These are phyloP conservation scores for Drosophila picticornis DNA, from an alignment of 2,888 invertebrate species.

Conservation along the genomic window DNA sequence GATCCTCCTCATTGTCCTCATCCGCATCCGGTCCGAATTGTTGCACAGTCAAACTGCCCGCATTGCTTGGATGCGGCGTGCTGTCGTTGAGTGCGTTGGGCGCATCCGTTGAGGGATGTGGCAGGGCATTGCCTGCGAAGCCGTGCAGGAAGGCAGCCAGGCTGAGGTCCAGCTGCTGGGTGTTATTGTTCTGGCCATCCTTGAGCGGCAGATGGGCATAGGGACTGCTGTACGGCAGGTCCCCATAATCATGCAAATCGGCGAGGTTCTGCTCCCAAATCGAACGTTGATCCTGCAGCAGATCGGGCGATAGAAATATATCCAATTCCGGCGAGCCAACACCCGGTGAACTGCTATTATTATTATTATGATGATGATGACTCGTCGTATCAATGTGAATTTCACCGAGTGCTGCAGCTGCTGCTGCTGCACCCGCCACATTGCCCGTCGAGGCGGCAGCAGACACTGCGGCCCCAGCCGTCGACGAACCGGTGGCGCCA, in stretches of 20 bases:
- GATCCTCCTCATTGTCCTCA: conserved; percentile 55
- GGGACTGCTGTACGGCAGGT: conserved; percentile 72
- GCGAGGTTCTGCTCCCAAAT: conserved; percentile 87
- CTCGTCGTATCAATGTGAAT: conserved; percentile 64
- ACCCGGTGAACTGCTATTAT: conserved; percentile 21
- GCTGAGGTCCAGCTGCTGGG: conserved; percentile 71
- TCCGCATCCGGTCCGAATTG: conserved; percentile 52
- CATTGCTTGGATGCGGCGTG: conserved; percentile 75
- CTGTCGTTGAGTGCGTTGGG: conserved; percentile 77
- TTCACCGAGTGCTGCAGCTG: conserved; percentile 48
- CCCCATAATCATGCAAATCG: conserved; percentile 87
- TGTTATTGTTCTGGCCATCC: conserved; percentile 84
- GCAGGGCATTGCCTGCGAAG: conserved; percentile 41
- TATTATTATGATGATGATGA: neutral
- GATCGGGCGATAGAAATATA: conserved; percentile 83
- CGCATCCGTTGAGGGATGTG: conserved; percentile 26
- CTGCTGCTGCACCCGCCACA: conserved; percentile 37
- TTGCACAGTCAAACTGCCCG: conserved; percentile 66
- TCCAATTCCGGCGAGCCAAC: conserved; percentile 69
- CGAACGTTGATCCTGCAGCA: conserved; percentile 83
- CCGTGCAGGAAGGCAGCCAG: conserved; percentile 74
- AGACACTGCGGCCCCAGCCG: conserved; percentile 19
- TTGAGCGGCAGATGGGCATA: conserved; percentile 83
- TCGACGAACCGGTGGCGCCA: conserved; percentile 9
- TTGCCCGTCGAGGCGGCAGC: conserved; percentile 13